These are phyloP conservation scores for Orchesellides sinensis DNA, from an alignment of 2,888 invertebrate species.

Conservation along the genomic window DNA sequence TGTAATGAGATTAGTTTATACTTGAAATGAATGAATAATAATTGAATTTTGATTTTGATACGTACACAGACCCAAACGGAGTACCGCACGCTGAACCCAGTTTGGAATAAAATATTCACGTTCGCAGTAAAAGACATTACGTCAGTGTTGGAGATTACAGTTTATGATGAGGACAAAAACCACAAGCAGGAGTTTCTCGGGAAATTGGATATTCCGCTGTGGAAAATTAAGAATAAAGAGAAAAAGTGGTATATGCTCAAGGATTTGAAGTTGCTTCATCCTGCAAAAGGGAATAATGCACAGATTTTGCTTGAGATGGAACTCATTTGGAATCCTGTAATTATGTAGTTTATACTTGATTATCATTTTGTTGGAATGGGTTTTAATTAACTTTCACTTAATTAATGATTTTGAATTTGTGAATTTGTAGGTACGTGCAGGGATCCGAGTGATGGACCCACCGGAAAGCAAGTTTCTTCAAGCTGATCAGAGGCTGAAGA, in stretches of 20 bases:
- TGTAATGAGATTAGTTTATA: no score
- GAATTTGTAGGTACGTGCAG: slow-evolving; percentile 86
- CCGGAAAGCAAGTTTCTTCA: slow-evolving; percentile 97
- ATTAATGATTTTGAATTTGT: neutral
- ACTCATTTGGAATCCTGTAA: slow-evolving; percentile 93
- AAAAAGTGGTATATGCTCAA: slow-evolving; percentile 97
- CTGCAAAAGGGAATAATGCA: slow-evolving; percentile 94
- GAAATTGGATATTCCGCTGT: slow-evolving; percentile 90
- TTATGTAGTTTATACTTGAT: slow-evolving; percentile 75
- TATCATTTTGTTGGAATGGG: neutral
- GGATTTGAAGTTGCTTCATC: slow-evolving; percentile 92
- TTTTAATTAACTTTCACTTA: slow-evolving; percentile 1
- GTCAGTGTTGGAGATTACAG: slow-evolving; percentile 94
- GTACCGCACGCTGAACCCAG: slow-evolving; percentile 97
- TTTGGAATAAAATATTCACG: slow-evolving; percentile 99
- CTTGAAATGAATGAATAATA: no score
- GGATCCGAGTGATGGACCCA: slow-evolving; percentile 94
- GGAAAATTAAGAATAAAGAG: slow-evolving; percentile 91
- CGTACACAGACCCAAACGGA: slow-evolving; percentile 99
- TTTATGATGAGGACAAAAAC: slow-evolving; percentile 98
- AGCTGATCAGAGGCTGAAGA: slow-evolving; percentile 96
- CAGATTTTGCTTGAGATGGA: slow-evolving; percentile 95
- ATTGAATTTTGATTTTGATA: no score
- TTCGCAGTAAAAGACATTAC: slow-evolving; percentile 99
- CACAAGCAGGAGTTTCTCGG: slow-evolving; percentile 99